phyloP scores from a whole-genome alignment of 2,888 invertebrate genomes.

The Cosmopolites sordidus region DNA sequence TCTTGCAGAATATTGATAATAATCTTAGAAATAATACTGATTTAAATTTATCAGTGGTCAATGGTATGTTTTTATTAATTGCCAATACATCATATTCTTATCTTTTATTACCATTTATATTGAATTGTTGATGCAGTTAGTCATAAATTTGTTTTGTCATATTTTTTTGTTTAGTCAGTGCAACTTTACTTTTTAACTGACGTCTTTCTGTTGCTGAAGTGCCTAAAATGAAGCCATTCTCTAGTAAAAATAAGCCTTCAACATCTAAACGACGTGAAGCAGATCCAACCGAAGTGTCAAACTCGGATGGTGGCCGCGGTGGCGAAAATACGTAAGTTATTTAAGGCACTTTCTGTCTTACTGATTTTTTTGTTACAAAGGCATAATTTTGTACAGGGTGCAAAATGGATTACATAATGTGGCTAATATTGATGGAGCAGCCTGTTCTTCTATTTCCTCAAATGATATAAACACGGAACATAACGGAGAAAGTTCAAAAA shows the following conservation, averaged over 20 bases:
- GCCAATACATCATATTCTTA: too few species aligned
- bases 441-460: neutral
- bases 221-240: conserved; percentile 17
- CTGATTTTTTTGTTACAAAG: neutral
- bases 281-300: conserved; percentile 3
- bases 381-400: neutral
- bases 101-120: too few species aligned
- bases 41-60: neutral
- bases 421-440: conserved; percentile 7
- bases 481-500: too few species aligned
- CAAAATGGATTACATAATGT: neutral
- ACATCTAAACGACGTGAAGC: conserved; percentile 32
- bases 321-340: conserved; percentile 23
- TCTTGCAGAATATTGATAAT: conserved; percentile 32
- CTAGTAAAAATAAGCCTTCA: conserved; percentile 34
- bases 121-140: too few species aligned
- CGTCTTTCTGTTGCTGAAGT: too few species aligned
- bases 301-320: conserved; percentile 20
- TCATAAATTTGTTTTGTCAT: too few species aligned
- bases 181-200: too few species aligned
- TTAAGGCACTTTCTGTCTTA: conserved; percentile 25
- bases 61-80: too few species aligned
- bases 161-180: too few species aligned
- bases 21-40: neutral
- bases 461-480: neutral